Evolutionary conservation across 2,797 vertebrate genomes (phyloP).

Genomic region (Alcedo atthis): DNA sequence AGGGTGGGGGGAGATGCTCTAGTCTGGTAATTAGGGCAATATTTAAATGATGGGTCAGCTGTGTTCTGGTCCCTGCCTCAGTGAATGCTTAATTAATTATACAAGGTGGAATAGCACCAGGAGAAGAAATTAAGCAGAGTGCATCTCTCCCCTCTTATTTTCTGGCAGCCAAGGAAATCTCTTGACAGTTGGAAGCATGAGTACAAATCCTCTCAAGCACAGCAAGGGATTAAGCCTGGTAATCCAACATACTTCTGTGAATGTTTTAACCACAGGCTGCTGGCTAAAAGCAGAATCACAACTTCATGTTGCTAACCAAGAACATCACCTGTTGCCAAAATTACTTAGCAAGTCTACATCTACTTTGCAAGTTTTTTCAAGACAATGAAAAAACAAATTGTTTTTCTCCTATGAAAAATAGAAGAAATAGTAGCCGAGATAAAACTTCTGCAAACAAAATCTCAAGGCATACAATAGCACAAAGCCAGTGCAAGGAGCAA

Average conservation of each 20-base stretch:
- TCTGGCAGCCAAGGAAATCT: constrained; percentile 5
- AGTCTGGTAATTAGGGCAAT: background rate
- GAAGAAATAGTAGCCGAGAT: background rate
- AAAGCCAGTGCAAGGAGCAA: background rate
- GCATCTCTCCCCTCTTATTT: background rate
- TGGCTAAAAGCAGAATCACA: background rate
- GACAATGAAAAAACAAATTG: background rate
- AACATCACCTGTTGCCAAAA: background rate
- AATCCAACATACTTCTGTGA: constrained; percentile 18
- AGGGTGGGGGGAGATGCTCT: background rate
- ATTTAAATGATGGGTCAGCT: background rate
- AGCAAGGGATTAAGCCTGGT: constrained; percentile 17
- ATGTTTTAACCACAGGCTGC: background rate
- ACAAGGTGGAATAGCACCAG: background rate
- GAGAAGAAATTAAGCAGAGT: constrained; percentile 4
- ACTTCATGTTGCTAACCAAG: background rate
- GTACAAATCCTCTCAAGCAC: constrained; percentile 37
- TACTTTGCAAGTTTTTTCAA: background rate
- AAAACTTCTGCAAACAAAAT: background rate
- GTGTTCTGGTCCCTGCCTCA: background rate
- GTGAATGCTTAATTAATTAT: constrained; percentile 25
- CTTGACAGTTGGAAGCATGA: background rate
- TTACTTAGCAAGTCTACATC: background rate
- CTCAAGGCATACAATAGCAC: background rate
- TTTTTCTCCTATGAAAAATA: background rate